Conservation (phyloP, 2,888 invertebrate genomes). For the Leptinotarsa tumamoca region DNA sequence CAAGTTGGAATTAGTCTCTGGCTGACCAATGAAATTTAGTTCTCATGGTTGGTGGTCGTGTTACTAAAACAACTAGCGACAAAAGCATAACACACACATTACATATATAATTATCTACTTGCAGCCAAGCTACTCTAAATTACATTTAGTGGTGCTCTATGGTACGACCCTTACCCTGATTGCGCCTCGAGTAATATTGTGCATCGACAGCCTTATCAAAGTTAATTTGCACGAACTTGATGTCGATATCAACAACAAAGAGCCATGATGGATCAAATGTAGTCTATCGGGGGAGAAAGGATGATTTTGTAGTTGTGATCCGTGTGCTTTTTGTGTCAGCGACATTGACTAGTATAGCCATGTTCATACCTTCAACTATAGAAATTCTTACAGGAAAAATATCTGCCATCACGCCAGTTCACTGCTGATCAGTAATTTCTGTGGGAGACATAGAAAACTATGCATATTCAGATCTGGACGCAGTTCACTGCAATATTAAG, state of each 20-base stretch:
- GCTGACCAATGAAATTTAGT: slow-evolving; percentile 29
- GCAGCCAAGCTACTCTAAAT: slow-evolving; percentile 62
- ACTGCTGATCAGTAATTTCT: too few species aligned
- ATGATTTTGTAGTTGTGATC: too few species aligned
- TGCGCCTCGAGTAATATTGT: slow-evolving; percentile 64
- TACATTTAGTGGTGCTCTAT: slow-evolving; percentile 64
- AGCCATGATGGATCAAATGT: not conserved
- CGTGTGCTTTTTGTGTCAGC: too few species aligned
- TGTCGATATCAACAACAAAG: not conserved
- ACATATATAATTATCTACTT: slow-evolving; percentile 61
- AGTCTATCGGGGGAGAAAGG: too few species aligned
- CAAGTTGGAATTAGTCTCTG: not conserved
- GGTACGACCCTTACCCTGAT: slow-evolving; percentile 67
- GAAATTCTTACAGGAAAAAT: too few species aligned
- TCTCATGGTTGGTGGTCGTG: slow-evolving; percentile 61
- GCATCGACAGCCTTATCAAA: slow-evolving; percentile 64
- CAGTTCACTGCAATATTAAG: too few species aligned
- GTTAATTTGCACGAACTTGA: slow-evolving; percentile 29
- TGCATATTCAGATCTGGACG: too few species aligned
- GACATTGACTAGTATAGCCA: too few species aligned
- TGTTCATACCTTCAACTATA: not conserved
- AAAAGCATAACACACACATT: slow-evolving; percentile 62
- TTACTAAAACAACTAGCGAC: slow-evolving; percentile 60
- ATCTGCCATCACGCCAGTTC: too few species aligned
- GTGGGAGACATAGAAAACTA: too few species aligned